Conservation (phyloP, 2,113 vertebrate species). For the Callocephalon fimbriatum region DNA sequence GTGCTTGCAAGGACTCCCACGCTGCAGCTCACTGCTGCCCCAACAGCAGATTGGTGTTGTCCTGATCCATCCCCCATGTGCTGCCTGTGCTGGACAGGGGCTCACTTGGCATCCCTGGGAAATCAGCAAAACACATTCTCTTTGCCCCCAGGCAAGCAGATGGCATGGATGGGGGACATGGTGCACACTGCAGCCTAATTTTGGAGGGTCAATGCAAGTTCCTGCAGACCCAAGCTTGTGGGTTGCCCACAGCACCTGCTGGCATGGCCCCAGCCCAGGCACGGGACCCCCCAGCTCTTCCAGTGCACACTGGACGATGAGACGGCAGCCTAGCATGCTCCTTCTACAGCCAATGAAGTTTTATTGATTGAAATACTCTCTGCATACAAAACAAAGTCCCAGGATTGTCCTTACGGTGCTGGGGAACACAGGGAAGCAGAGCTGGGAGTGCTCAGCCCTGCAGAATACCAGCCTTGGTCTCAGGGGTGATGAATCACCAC, state of each 20-base stretch:
- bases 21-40: fast-evolving
- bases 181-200: background rate
- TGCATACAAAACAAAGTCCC: fast-evolving
- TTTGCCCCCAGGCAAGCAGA: background rate
- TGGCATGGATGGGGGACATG: fast-evolving
- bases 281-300: fast-evolving
- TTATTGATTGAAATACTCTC: background rate
- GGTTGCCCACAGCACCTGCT: fast-evolving
- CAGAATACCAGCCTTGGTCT: too few relatives aligned
- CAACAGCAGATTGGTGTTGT: background rate
- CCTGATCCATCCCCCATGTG: fast-evolving
- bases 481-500: background rate
- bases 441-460: background rate
- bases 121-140: fast-evolving
- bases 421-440: fast-evolving
- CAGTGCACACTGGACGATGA: fast-evolving
- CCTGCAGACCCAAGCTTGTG: background rate
- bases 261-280: background rate
- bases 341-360: background rate
- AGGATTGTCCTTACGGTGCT: background rate
- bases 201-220: background rate
- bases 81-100: fast-evolving
- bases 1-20: fast-evolving
- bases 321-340: fast-evolving
- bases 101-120: background rate